Evolutionary conservation across 2,113 vertebrate genomes (phyloP), one percentile per base, ranked within the genome.

Genomic region (Onychostoma macrolepis): DNA sequence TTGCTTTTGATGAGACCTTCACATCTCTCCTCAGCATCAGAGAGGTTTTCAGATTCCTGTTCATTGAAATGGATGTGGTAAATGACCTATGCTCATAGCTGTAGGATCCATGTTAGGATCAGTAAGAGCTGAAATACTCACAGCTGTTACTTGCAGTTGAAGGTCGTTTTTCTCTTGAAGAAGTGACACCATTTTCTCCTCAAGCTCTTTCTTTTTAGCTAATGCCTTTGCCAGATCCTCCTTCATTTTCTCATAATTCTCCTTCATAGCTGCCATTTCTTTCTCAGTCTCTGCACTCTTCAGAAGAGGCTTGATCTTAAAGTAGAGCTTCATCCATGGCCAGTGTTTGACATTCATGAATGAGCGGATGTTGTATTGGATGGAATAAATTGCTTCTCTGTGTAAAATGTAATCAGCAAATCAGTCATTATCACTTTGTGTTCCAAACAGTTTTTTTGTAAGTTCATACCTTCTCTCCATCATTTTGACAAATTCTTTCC

Each of bases 1-100:
- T 96, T 96, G 43, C 91, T 94, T 94, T 96, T 96, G 61, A 96
- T 96, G 26, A 96, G 92, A 48, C 95, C 94, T 30, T 96, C 95
- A 90, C 95, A 96, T 48, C 96, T 95, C 90, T 96, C 96, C 56
- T 96, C 96, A 83, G 95, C 95, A 90, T 96, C 96, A 67, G 95
- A 92, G 1, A 96, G 48, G 12, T 50, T 50, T 13, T 50, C 48
- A 50, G 48, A 50, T 50, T 50, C 48, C 48, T 50, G 48, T 50
- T 13, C 12, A 50, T 50, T 50, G 48, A 50, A 3, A 50, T 50
- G 13, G 48, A 50, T 1, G 4, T 50, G 15, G 12, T 50, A 15
- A 50, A 15, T 15, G 48, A 15, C 19, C 24, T 56, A 19, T 56
- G 53, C 24, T 56, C 6, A 56, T 56, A 56, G 53, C 53, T 56